Base-by-base conservation (phyloP, 1,140 invertebrate genomes). In the Pteromalus puparum region DNA sequence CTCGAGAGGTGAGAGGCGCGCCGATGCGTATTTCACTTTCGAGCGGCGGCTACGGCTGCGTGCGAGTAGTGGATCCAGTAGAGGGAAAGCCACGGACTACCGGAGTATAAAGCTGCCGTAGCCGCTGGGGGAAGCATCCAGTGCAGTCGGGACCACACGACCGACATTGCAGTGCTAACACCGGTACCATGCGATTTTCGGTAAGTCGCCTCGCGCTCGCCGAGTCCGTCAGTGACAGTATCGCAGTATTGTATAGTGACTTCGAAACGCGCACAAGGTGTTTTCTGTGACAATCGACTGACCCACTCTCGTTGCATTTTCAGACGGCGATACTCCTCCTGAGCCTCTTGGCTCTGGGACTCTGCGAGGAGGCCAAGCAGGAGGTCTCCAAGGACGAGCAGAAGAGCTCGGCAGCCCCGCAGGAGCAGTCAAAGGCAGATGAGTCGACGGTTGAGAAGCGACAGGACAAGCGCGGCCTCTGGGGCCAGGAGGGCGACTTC, bases 381-480 rank as follows among this genome's bases (percentile, higher is more conserved):
- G 77, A 89, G 67, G 88, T 28, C 83, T 82, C 89, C 87, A 88
- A 91, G 90, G 84, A 90, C 87, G 93, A 94, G 6, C 87, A 91
- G 72, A 93, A 93, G 90, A 83, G 89, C 61, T 88, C 90, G 82
- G 87, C 87, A 1, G 24, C 24, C 13, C 46, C 70, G 5, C 21
- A 70, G 18, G 86, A 87, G 24, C 79, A 81, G 1, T 73, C 10
- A 21, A 76, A 89, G 89, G 83, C 30, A 2, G 77, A 90, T 73
- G 90, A 90, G 48, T 90, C 91, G 12, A 83, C 28, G 85, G 89
- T 90, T 7, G 90, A 93, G 79, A 95, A 95, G 86, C 95, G 95
- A 84, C 95, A 96, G 87, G 95, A 95, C 79, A 96, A 96, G 88
- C 93, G 95, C 84, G 95, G 95, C 24, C 91, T 96, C 38, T 94